Evolutionary conservation across 2,113 vertebrate genomes (phyloP).

Genomic region (Poecilia latipinna): DNA sequence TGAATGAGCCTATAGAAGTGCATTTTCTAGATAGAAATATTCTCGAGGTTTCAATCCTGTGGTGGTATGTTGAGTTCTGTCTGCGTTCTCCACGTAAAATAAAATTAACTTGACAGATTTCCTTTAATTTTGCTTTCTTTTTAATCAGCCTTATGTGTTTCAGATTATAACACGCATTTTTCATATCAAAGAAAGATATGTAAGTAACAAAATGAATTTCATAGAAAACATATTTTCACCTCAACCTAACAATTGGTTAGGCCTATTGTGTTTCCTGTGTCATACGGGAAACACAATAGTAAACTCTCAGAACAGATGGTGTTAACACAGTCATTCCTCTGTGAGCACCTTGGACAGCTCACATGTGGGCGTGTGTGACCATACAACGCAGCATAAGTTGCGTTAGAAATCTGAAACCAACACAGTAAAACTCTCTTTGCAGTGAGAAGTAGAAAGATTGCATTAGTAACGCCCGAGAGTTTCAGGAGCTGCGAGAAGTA

Average conservation of each 20-base stretch:
- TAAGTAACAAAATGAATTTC: too few relatives aligned
- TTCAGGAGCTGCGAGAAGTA: neutral
- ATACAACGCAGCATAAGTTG: slow-evolving; percentile 8
- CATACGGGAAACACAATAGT: too few relatives aligned
- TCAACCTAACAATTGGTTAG: too few relatives aligned
- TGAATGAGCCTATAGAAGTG: slow-evolving; percentile 29
- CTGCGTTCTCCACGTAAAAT: slow-evolving; percentile 11
- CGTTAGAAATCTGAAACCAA: neutral
- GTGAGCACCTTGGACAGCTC: slow-evolving; percentile 58
- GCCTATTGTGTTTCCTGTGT: too few relatives aligned
- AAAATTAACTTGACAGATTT: too few relatives aligned
- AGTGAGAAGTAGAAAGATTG: neutral
- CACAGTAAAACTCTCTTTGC: slow-evolving; percentile 1
- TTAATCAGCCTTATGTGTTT: too few relatives aligned
- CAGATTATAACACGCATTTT: too few relatives aligned
- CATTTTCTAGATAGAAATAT: slow-evolving; percentile 24
- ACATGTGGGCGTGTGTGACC: slow-evolving; percentile 54
- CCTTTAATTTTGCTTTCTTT: too few relatives aligned
- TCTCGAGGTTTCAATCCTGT: neutral
- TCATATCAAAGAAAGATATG: too few relatives aligned
- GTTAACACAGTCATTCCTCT: slow-evolving; percentile 17
- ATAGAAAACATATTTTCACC: too few relatives aligned
- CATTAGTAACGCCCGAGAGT: neutral
- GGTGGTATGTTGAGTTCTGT: neutral
- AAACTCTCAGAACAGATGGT: slow-evolving; percentile 6